Base-by-base conservation (phyloP, 2,888 invertebrate species). In the Pimpla rufipes region DNA sequence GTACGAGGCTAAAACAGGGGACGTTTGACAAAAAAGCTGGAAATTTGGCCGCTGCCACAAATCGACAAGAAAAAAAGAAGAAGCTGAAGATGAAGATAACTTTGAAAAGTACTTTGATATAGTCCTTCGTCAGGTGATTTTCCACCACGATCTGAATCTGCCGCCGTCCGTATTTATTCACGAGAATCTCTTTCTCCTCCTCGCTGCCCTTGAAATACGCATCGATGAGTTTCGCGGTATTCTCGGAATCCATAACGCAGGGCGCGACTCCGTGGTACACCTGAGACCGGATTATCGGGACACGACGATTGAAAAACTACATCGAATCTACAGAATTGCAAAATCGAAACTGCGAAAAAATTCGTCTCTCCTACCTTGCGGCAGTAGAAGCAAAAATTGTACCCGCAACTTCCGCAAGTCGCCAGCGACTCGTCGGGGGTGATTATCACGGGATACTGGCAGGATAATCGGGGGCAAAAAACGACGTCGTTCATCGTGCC, bases 91-190 rank as follows among this genome's bases (percentile, higher is more conserved):
- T n/a, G n/a, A n/a, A n/a, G n/a, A n/a, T n/a, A n/a, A n/a, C n/a
- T n/a, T n/a, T n/a, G n/a, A n/a, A n/a, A n/a, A n/a, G n/a, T 87
- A 91, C 90, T 62, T 88, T 81, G 5, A 91, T 68, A 79, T 91
- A 91, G 18, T 86, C 62, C 7, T 78, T 75, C 35, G 88, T 85
- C 11, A 91, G 85, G 52, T 84, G 45, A 40, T 87, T 83, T 76
- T 91, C 89, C 8, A 89, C 86, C n/a, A 90, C 55, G 70, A 59
- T 64, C 75, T 87, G 87, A 23, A 91, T 87, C 77, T 90, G 90
- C 13, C 83, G 86, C 50, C 85, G 85, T 0, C 90, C 91, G 57
- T 90, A 88, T 35, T 84, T 89, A 40, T 86, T 88, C 35, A 86
- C 70, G 64, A 91, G 78, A 7, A 79, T 21, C 8, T 83, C 77